These are phyloP conservation scores for Heterotis niloticus DNA, from an alignment of 2,113 vertebrate species.

Conservation along the genomic window DNA sequence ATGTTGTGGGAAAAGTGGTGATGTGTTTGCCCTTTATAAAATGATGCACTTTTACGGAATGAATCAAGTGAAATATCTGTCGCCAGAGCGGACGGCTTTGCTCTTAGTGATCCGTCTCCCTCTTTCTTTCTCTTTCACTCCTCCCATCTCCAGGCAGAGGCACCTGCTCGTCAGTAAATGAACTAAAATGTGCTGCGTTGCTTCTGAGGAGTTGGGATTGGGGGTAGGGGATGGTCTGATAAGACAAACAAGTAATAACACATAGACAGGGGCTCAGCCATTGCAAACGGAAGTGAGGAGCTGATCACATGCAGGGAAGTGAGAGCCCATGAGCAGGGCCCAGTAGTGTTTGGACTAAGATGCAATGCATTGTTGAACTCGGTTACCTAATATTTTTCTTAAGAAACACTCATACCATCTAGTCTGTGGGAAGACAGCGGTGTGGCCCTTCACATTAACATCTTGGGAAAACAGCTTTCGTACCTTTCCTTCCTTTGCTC, in stretches of 20 bases:
- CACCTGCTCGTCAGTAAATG: conserved; percentile 47
- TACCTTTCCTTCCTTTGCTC: too few relatives aligned
- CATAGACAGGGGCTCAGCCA: conserved; percentile 30
- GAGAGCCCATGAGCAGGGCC: conserved; percentile 14
- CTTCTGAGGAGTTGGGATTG: conserved; percentile 47
- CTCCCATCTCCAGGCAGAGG: conserved; percentile 30
- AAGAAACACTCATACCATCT: too few relatives aligned
- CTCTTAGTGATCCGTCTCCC: background rate
- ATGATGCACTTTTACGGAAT: background rate
- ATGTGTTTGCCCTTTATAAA: background rate
- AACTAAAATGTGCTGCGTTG: conserved; percentile 35
- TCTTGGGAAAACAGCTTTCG: too few relatives aligned
- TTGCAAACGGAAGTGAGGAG: too few relatives aligned
- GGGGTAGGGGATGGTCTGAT: conserved; percentile 39
- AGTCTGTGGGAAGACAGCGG: too few relatives aligned
- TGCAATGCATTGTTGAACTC: too few relatives aligned
- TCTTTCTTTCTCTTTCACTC: background rate
- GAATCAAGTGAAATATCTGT: background rate
- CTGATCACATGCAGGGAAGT: background rate
- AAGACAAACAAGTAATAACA: conserved; percentile 45
- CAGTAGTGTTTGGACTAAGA: background rate
- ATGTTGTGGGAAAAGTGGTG: background rate
- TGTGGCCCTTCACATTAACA: too few relatives aligned
- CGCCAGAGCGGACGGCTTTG: background rate
- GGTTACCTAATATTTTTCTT: too few relatives aligned